These are phyloP conservation scores for Dermolepida albohirtum DNA, from an alignment of 2,888 invertebrate genomes.

Conservation along the genomic window DNA sequence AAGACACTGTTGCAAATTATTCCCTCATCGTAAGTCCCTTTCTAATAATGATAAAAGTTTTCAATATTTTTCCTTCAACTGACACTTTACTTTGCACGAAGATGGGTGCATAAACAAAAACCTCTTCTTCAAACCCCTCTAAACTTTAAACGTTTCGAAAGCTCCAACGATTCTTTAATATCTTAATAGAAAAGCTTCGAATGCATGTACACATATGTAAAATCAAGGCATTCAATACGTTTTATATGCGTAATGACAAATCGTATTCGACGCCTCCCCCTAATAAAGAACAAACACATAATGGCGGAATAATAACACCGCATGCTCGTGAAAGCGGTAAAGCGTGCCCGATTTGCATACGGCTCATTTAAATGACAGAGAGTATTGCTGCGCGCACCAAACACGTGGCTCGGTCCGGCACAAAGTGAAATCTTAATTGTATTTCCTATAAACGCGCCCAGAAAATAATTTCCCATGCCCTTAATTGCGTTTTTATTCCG, in stretches of 20 bases:
- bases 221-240: neutral
- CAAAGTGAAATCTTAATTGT: conserved; percentile 38
- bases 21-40: no score
- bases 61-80: no score
- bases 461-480: conserved; percentile 35
- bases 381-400: conserved; percentile 5
- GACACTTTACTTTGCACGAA: no score
- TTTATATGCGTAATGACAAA: conserved; percentile 13
- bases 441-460: conserved; percentile 28
- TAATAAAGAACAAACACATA: conserved; percentile 40
- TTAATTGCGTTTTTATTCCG: conserved; percentile 30
- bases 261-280: conserved; percentile 29
- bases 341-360: conserved; percentile 47
- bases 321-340: conserved; percentile 43
- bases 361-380: conserved; percentile 43
- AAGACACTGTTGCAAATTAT: no score
- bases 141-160: no score
- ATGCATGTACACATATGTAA: neutral
- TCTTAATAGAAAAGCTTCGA: no score
- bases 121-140: no score
- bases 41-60: no score
- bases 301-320: conserved; percentile 41
- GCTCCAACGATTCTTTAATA: no score
- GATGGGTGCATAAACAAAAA: no score
- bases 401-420: conserved; percentile 15